Evolutionary conservation across 1,140 invertebrate species (phyloP).

Genomic region (Dreissena rostriformis): DNA sequence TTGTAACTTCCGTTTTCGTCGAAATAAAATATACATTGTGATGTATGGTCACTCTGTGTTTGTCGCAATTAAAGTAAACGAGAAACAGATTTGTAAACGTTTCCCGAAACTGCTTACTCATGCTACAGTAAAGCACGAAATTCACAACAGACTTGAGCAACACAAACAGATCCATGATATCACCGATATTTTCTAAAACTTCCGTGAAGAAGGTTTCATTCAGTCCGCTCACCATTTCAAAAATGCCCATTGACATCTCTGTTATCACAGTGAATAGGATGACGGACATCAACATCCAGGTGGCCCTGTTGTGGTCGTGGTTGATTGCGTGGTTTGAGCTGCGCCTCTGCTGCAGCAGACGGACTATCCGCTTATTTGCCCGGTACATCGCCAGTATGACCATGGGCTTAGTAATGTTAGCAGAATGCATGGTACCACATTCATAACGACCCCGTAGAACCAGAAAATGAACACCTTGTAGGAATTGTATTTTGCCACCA

Average conservation of each 20-base stretch:
- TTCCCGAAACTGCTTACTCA: conserved; percentile 94
- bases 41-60: too few relatives aligned
- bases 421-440: conserved; percentile 89
- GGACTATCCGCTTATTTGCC: conserved; percentile 69
- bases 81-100: conserved; percentile 90
- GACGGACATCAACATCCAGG: conserved; percentile 94
- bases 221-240: conserved; percentile 75
- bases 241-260: conserved; percentile 88
- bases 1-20: too few relatives aligned
- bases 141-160: conserved; percentile 95
- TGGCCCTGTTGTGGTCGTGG: conserved; percentile 85
- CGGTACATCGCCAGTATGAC: conserved; percentile 88
- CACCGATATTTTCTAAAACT: conserved; percentile 86
- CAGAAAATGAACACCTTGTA: conserved; percentile 85
- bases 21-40: too few relatives aligned
- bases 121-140: conserved; percentile 96
- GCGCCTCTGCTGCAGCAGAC: conserved; percentile 67
- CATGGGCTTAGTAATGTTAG: conserved; percentile 83
- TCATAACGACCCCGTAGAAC: conserved; percentile 93
- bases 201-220: conserved; percentile 71
- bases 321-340: conserved; percentile 75
- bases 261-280: conserved; percentile 92
- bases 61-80: neutral
- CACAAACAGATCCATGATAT: conserved; percentile 95
- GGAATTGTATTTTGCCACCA: conserved; percentile 50